Base-by-base conservation (phyloP, 2,888 invertebrate genomes). In the Megalurothrips usitatus region DNA sequence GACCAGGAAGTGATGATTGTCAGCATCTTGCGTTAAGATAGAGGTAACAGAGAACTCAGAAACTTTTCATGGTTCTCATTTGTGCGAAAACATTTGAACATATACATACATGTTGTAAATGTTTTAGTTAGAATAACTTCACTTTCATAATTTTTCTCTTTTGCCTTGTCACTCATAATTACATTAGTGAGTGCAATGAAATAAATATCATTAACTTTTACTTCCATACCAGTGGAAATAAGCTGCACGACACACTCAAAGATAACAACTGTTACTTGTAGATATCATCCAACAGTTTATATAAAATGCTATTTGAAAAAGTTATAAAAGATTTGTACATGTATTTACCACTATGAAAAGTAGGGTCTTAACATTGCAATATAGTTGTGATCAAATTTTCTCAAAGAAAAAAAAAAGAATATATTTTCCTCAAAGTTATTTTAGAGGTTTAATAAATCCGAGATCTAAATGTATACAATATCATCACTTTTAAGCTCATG, bases 221-320 rank as follows among this genome's bases (percentile, higher is more conserved):
- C 68, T 75, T 75, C 68, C 68, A 75, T 75, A 75, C 68, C 68
- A 75, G 68, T 75, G 68, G 68, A 75, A 26, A 26, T n/a, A 17
- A 10, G 26, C 2, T 75, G 68, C 68, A 23, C n/a, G n/a, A n/a
- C 68, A 26, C 68, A 75, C 12, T 75, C 58, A 12, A 11, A 23
- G 26, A 75, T 75, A 26, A 58, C 34, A 19, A 19, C 58, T 58
- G 58, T 23, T 75, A 75, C 68, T 26, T 75, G 68, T 26, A 75
- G 23, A 75, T 26, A 23, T 26, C 17, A 75, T 75, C 12, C 23
- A 75, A 75, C 68, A 75, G 68, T 75, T 75, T 26, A 75, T 75
- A 75, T 75, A 75, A 75, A 75, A 75, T 26, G 68, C 68, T 75
- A 75, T 75, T 9, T 75, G 68, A 26, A 75, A 75, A 75, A 75